A percentile compares a stretch with the other conserved stretches of the same genome.
Evolutionary conservation across 1,140 invertebrate genomes (phyloP).

Genomic region (Euura lappo): DNA sequence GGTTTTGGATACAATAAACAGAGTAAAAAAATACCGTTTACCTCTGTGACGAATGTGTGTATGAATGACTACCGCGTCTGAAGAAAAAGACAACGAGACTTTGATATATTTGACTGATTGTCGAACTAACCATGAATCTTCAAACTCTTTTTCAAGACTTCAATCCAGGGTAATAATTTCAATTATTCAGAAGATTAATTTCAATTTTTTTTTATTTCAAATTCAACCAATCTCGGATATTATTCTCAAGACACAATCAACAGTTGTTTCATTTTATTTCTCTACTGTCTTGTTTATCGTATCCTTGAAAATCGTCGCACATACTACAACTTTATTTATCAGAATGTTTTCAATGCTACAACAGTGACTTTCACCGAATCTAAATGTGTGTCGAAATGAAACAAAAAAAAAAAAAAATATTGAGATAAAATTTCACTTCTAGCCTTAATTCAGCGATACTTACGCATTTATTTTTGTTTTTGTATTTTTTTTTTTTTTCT

Average conservation of each 20-base stretch:
- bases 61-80: background rate
- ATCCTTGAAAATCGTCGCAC: no score
- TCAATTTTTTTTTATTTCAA: constrained; percentile 12
- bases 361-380: background rate
- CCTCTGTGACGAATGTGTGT: background rate
- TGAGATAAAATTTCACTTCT: constrained; percentile 11
- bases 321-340: no score
- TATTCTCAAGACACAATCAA: no score
- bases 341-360: no score
- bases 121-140: constrained; percentile 74
- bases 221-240: background rate
- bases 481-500: constrained; percentile 24
- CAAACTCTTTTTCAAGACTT: constrained; percentile 91
- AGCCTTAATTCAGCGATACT: background rate
- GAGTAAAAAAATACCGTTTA: background rate
- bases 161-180: constrained; percentile 79
- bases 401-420: background rate
- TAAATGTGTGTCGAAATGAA: background rate
- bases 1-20: background rate
- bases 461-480: constrained; percentile 22
- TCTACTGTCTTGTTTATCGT: no score
- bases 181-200: no score
- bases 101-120: background rate
- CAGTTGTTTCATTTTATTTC: no score
- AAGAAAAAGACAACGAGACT: background rate